phyloP scores from a whole-genome alignment of 2,113 vertebrate genomes.

The Globicephala melas region DNA sequence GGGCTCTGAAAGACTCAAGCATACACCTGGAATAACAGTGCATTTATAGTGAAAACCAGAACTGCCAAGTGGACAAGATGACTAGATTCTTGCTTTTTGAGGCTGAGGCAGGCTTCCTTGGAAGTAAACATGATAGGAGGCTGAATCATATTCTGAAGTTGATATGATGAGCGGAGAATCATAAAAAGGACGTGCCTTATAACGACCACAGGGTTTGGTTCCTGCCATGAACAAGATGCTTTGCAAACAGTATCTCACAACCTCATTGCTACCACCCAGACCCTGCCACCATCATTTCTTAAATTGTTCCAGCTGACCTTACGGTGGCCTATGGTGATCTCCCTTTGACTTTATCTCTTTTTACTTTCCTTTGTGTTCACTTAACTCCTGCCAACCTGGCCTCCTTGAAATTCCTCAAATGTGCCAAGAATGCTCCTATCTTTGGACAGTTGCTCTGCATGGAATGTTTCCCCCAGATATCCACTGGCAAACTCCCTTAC shows the following conservation, averaged over 20 bases:
- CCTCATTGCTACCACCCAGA: not conserved
- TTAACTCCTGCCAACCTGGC: not conserved
- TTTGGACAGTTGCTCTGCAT: not conserved
- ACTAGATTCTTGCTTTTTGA: not conserved
- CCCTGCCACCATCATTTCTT: not conserved
- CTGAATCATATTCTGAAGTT: not conserved
- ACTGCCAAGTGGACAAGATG: too few relatives aligned
- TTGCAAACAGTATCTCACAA: not conserved
- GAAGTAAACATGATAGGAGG: not conserved
- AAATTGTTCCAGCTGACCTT: not conserved
- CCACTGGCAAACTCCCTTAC: not conserved
- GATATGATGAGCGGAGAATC: not conserved
- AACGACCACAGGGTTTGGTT: not conserved
- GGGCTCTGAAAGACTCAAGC: not conserved
- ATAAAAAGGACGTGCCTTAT: not conserved
- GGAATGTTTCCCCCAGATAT: not conserved
- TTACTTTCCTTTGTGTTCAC: not conserved
- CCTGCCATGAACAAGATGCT: not conserved
- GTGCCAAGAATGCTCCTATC: not conserved
- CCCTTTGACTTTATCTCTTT: not conserved
- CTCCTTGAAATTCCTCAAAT: not conserved
- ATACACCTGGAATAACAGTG: fast-evolving
- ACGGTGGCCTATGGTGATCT: fast-evolving
- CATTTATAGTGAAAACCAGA: not conserved
- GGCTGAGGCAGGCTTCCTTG: not conserved